A percentile compares a stretch with the other conserved stretches of the same genome.
phyloP scores from a whole-genome alignment of 2,797 vertebrate genomes.

The Ataeniobius toweri region DNA sequence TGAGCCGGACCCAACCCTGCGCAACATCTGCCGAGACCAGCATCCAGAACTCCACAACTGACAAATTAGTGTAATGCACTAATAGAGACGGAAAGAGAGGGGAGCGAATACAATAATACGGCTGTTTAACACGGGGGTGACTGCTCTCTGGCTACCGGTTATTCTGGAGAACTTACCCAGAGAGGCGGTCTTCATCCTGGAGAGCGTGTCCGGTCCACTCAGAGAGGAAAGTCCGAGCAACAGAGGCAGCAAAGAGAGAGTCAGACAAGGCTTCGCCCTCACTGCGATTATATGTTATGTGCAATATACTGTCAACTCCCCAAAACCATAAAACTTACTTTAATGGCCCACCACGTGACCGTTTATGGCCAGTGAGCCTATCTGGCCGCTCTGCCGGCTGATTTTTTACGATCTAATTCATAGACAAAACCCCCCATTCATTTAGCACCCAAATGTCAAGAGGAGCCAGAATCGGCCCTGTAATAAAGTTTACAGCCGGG shows the following conservation, averaged over 20 bases:
- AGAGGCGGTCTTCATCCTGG: conserved; percentile 80
- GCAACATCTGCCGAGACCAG: conserved; percentile 81
- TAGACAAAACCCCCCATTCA: conserved; percentile 97
- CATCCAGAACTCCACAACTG: conserved; percentile 75
- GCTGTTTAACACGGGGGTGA: conserved; percentile 68
- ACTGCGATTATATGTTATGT: conserved; percentile 99
- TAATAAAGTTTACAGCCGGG: conserved; percentile 97
- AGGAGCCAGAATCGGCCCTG: conserved; percentile 88
- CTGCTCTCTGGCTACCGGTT: conserved; percentile 69
- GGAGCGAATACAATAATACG: conserved; percentile 75
- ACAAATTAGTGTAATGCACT: conserved; percentile 81
- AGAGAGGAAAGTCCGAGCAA: conserved; percentile 72
- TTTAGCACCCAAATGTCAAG: conserved; percentile 98
- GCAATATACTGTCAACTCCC: conserved; percentile 99
- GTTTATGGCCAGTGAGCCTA: conserved; percentile 99
- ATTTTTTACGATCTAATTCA: conserved; percentile 99
- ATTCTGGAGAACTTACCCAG: conserved; percentile 87
- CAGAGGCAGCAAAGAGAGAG: conserved; percentile 93
- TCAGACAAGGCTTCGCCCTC: conserved; percentile 95
- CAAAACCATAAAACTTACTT: conserved; percentile 99
- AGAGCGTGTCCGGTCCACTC: conserved; percentile 77
- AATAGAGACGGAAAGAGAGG: conserved; percentile 72
- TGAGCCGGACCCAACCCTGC: conserved; percentile 79
- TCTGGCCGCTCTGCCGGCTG: conserved; percentile 96
- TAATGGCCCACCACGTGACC: conserved; percentile 99